Conservation (phyloP, 2,888 invertebrate genomes). For the Acleris emargana region DNA sequence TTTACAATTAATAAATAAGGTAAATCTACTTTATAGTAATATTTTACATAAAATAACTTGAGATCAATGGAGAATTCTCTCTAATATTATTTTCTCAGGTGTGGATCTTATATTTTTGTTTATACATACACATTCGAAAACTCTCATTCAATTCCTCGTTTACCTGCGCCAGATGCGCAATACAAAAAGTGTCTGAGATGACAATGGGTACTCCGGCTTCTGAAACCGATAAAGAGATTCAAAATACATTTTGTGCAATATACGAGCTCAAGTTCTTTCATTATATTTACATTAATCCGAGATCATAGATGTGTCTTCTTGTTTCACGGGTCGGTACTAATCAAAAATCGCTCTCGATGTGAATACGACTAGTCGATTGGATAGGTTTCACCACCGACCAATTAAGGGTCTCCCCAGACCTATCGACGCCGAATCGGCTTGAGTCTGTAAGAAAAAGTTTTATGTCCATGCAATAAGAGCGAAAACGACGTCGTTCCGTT, state of each 20-base stretch:
- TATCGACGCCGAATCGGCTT: too few relatives aligned
- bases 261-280: constrained; percentile 22
- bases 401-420: too few relatives aligned
- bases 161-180: constrained; percentile 27
- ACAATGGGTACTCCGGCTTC: constrained; percentile 13
- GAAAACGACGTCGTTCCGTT: too few relatives aligned
- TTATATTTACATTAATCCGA: constrained; percentile 15
- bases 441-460: too few relatives aligned
- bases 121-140: constrained; percentile 2
- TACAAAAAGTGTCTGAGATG: constrained; percentile 20
- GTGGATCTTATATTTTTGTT: constrained; percentile 28
- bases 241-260: constrained; percentile 22
- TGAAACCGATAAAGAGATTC: constrained; percentile 19
- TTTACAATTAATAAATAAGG: constrained; percentile 64
- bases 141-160: constrained; percentile 22
- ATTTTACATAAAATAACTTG: constrained; percentile 78
- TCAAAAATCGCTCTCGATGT: too few relatives aligned
- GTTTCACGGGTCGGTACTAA: too few relatives aligned
- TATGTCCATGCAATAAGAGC: too few relatives aligned
- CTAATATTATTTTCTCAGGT: constrained; percentile 49
- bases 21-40: constrained; percentile 65
- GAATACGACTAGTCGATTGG: too few relatives aligned
- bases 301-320: constrained; percentile 12
- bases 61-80: constrained; percentile 78
- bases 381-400: too few relatives aligned